These are phyloP conservation scores for Penaeus indicus DNA, from an alignment of 1,140 invertebrate species.

Conservation along the genomic window DNA sequence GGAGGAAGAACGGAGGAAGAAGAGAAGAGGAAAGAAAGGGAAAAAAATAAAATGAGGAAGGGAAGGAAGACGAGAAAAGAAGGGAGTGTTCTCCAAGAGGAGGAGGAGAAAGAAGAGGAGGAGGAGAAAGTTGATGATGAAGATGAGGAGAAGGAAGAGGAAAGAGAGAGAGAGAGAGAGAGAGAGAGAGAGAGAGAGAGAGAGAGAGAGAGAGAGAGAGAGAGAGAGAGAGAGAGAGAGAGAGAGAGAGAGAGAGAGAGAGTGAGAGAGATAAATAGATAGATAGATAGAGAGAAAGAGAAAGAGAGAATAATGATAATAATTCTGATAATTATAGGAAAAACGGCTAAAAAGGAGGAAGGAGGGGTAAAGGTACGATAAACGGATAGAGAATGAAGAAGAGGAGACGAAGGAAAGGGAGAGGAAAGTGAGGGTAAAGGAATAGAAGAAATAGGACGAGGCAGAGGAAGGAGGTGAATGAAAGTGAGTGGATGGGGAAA, in stretches of 20 bases:
- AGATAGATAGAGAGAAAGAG: too few species aligned
- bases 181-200: slow-evolving; percentile 4
- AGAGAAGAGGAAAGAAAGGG: not conserved
- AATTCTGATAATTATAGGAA: too few species aligned
- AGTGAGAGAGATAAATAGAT: not conserved
- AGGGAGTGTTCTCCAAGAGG: not conserved
- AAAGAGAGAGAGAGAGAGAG: not conserved
- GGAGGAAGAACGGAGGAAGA: not conserved
- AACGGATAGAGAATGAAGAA: not conserved
- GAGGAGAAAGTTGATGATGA: not conserved
- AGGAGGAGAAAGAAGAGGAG: not conserved
- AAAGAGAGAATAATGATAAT: too few species aligned
- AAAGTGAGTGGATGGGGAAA: not conserved
- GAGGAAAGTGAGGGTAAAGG: not conserved
- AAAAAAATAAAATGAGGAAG: not conserved
- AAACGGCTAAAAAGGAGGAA: not conserved
- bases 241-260: slow-evolving; percentile 7
- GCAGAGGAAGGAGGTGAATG: not conserved
- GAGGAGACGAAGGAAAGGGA: not conserved
- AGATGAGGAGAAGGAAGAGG: not conserved
- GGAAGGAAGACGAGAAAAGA: not conserved
- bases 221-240: slow-evolving; percentile 15
- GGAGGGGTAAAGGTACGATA: not conserved
- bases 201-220: not conserved
- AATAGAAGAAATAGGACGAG: not conserved